phyloP scores from a whole-genome alignment of 2,113 vertebrate species.

The Marmota flaviventris region DNA sequence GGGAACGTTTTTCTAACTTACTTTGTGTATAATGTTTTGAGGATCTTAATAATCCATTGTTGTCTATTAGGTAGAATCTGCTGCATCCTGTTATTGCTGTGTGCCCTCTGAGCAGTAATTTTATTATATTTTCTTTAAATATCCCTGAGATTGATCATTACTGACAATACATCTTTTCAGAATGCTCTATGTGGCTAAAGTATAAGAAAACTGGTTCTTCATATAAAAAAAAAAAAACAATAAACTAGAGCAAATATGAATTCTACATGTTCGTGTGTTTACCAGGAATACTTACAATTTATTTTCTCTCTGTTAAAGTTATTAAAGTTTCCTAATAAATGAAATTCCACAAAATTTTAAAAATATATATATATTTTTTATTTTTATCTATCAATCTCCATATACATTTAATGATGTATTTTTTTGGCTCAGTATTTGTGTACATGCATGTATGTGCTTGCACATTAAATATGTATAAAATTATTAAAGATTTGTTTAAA shows the following conservation, averaged over 20 bases:
- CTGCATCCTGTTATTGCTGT: not conserved
- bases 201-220: not conserved
- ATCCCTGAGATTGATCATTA: not conserved
- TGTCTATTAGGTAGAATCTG: not conserved
- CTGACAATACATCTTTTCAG: not conserved
- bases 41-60: conserved; percentile 31
- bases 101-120: not conserved
- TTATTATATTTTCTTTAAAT: conserved; percentile 24
- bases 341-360: not conserved
- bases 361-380: not conserved
- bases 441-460: not conserved
- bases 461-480: not conserved
- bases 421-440: not conserved
- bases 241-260: not conserved
- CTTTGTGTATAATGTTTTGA: conserved; percentile 20
- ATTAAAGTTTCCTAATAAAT: not conserved
- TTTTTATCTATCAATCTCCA: not conserved
- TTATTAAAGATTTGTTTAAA: not conserved
- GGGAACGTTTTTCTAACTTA: not conserved
- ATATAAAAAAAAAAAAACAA: not conserved
- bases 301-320: not conserved
- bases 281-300: not conserved
- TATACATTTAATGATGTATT: not conserved
- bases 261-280: not conserved
- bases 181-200: not conserved